phyloP scores from a whole-genome alignment of 1,140 invertebrate genomes.

The Cotesia chilonis region DNA sequence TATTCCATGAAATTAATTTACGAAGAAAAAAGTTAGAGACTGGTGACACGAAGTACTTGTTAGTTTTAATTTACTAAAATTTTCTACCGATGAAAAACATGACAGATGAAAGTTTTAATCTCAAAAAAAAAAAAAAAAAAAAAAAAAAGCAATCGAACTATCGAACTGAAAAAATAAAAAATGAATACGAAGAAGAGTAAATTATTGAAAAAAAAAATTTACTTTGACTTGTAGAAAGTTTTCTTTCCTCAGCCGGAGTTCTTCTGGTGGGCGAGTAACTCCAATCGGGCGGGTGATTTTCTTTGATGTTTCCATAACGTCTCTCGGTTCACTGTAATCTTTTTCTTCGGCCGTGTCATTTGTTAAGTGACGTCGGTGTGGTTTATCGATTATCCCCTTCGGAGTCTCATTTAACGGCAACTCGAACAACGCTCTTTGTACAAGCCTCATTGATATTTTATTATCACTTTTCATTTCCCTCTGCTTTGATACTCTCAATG shows the following conservation, averaged over 20 bases:
- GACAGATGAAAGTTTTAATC: too few relatives aligned
- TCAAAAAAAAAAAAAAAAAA: neutral
- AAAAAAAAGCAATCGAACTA: neutral
- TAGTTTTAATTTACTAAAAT: too few relatives aligned
- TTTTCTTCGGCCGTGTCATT: neutral
- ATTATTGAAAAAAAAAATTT: constrained; percentile 25
- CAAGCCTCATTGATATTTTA: too few relatives aligned
- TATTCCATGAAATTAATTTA: too few relatives aligned
- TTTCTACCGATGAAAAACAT: too few relatives aligned
- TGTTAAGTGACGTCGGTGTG: neutral
- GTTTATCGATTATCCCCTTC: constrained; percentile 3
- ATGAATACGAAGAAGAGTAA: constrained; percentile 10
- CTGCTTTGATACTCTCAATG: too few relatives aligned
- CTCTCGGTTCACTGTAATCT: constrained; percentile 7
- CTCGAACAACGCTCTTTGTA: too few relatives aligned
- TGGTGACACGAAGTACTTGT: too few relatives aligned
- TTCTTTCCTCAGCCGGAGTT: constrained; percentile 21
- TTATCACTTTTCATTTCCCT: too few relatives aligned
- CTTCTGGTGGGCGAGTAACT: constrained; percentile 30
- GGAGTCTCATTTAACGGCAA: constrained; percentile 1
- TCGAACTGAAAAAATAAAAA: neutral
- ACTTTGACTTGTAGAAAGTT: constrained; percentile 28
- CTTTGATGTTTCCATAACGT: constrained; percentile 7
- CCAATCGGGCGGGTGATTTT: constrained; percentile 41
- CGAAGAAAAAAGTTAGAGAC: too few relatives aligned